Evolutionary conservation across 2,797 vertebrate genomes (phyloP).

Genomic region (Sebastes vulpes): DNA sequence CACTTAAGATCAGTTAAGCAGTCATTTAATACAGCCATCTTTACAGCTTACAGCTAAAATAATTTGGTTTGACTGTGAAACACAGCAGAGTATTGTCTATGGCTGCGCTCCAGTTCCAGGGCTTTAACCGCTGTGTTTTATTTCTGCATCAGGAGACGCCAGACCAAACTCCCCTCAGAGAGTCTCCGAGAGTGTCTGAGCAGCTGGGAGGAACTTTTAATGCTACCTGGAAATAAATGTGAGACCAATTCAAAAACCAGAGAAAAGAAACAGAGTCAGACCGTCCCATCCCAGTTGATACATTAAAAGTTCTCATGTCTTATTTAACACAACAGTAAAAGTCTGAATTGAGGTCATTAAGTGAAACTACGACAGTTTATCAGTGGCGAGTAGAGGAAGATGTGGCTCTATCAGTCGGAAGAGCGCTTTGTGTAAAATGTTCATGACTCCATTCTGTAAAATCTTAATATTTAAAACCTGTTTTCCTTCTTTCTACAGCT

Average conservation of each 20-base stretch:
- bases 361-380: not conserved
- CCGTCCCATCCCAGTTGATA: not conserved
- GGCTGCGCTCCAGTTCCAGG: slow-evolving; percentile 36
- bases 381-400: not conserved
- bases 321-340: not conserved
- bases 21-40: slow-evolving; percentile 1
- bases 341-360: not conserved
- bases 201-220: slow-evolving; percentile 7
- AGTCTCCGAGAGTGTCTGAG: slow-evolving; percentile 2
- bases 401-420: not conserved
- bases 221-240: not conserved
- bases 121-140: slow-evolving; percentile 50
- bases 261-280: not conserved
- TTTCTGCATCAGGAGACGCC: slow-evolving; percentile 13
- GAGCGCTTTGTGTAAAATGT: not conserved
- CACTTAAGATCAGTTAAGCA: not conserved
- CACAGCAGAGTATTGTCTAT: slow-evolving; percentile 42
- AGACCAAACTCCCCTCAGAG: slow-evolving; percentile 14
- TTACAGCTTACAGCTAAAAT: not conserved
- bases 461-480: not conserved
- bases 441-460: not conserved
- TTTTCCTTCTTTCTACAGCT: not conserved
- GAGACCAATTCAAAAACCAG: not conserved
- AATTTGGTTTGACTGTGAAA: slow-evolving; percentile 27
- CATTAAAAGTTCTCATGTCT: not conserved